phyloP scores from a whole-genome alignment of 2,888 invertebrate species.

The Acutogordius australiensis region DNA sequence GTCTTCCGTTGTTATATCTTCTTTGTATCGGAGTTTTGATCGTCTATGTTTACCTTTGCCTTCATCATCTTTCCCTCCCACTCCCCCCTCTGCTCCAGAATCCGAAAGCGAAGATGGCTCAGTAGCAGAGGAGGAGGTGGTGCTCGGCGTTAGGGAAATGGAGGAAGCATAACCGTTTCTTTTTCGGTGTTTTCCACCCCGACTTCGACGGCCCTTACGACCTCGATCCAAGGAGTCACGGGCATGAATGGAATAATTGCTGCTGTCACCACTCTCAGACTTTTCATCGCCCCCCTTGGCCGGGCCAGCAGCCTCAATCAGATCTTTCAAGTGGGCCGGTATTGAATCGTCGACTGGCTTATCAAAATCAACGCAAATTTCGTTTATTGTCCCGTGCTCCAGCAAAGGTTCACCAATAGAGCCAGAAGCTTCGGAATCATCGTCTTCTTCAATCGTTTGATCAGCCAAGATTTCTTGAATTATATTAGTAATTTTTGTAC shows the following conservation, averaged over 20 bases:
- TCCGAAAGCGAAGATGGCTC: background rate
- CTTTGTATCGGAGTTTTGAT: too few relatives aligned
- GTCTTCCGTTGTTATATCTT: background rate
- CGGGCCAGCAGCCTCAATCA: too few relatives aligned
- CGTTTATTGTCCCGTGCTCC: background rate
- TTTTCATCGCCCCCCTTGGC: background rate
- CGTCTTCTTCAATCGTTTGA: background rate
- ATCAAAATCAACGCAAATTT: background rate
- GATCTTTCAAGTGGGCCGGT: too few relatives aligned
- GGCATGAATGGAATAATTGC: background rate
- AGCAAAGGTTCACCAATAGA: background rate
- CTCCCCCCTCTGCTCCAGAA: too few relatives aligned
- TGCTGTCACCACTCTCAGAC: background rate
- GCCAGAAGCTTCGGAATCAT: background rate
- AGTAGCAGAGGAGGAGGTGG: background rate
- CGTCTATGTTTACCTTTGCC: too few relatives aligned
- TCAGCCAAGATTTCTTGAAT: slow-evolving; percentile 6
- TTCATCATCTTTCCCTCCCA: too few relatives aligned
- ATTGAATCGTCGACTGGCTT: background rate
- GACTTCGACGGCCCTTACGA: background rate
- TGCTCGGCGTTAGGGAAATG: background rate
- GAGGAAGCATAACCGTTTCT: too few relatives aligned
- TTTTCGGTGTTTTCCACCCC: too few relatives aligned
- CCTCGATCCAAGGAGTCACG: background rate
- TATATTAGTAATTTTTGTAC: background rate